phyloP scores from a whole-genome alignment of 2,888 invertebrate genomes.

The Deroplatys truncata region DNA sequence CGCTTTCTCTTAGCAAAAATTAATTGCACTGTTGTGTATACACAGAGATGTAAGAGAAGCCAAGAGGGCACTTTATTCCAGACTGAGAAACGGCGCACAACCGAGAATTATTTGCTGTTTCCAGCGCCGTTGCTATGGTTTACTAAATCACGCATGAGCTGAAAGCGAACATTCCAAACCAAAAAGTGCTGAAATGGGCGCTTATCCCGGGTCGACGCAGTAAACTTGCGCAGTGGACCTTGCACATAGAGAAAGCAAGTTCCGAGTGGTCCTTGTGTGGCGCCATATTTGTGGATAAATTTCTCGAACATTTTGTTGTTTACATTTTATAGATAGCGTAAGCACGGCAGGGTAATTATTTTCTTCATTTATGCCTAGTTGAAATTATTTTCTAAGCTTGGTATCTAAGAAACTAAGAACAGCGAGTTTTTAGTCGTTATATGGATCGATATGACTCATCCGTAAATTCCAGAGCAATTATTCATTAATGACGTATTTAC shows the following conservation, averaged over 20 bases:
- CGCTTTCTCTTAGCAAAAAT: neutral
- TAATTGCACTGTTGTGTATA: neutral
- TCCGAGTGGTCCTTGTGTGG: neutral
- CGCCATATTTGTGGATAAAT: neutral
- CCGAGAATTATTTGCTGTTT: neutral
- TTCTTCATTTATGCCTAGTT: no score
- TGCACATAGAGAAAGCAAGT: neutral
- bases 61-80: neutral
- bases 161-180: neutral
- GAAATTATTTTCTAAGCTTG: neutral
- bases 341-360: no score
- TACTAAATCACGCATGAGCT: slow-evolving; percentile 1
- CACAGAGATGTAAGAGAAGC: neutral
- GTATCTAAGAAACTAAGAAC: neutral
- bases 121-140: slow-evolving; percentile 1
- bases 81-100: neutral
- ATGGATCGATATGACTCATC: neutral
- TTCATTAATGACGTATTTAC: neutral
- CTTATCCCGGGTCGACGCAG: neutral
- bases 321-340: no score
- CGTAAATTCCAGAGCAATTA: neutral
- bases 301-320: neutral
- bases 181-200: neutral
- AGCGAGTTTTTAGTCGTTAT: neutral
- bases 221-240: neutral